These are phyloP conservation scores for Gavia stellata DNA, from an alignment of 2,113 vertebrate species.

Conservation along the genomic window DNA sequence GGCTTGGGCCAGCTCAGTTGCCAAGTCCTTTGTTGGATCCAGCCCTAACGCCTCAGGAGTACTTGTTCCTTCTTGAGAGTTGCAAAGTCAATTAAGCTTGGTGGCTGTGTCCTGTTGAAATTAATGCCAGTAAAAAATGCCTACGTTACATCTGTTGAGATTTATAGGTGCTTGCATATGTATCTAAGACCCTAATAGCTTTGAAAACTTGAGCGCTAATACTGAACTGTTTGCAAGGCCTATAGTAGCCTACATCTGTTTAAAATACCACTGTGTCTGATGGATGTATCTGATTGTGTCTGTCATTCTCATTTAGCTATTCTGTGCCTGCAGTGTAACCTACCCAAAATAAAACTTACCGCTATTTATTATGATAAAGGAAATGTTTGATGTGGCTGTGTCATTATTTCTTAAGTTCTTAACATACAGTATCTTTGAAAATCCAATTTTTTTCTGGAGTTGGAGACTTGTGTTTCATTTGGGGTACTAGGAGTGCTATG, in stretches of 20 bases:
- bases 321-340: neutral
- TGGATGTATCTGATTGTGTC: neutral
- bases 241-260: neutral
- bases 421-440: neutral
- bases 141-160: neutral
- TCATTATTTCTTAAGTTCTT: neutral
- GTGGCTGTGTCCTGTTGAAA: neutral
- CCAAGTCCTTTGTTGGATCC: neutral
- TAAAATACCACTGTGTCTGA: neutral
- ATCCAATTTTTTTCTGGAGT: neutral
- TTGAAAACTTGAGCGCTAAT: neutral
- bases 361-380: neutral
- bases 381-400: neutral
- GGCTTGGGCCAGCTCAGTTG: neutral
- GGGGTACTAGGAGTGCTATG: neutral
- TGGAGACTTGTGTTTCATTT: neutral
- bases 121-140: neutral
- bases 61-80: neutral
- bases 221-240: neutral
- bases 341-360: neutral
- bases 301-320: neutral
- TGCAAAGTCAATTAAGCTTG: neutral
- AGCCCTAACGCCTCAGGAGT: neutral
- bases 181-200: neutral
- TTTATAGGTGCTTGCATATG: neutral